These are phyloP conservation scores for Micrasema minimum DNA, from an alignment of 1,140 invertebrate species.

Conservation along the genomic window DNA sequence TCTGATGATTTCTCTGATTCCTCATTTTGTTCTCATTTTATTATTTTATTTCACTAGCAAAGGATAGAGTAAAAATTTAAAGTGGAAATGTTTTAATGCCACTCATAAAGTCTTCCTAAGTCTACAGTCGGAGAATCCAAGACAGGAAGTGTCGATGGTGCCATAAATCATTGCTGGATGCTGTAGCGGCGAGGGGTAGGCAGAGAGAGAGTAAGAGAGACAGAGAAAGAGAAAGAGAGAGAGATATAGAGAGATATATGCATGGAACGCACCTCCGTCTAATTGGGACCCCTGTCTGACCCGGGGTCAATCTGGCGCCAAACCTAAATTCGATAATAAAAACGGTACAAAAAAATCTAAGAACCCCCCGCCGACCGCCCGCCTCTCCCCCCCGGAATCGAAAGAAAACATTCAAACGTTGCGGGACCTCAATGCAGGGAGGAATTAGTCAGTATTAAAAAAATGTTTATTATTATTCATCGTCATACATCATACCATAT, in stretches of 20 bases:
- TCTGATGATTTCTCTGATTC: too few species aligned
- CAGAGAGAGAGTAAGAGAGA: not conserved
- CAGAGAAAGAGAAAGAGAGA: too few species aligned
- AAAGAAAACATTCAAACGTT: not conserved
- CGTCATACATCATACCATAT: too few species aligned
- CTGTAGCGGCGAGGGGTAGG: not conserved
- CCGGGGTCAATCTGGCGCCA: constrained; percentile 48
- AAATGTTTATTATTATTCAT: too few species aligned
- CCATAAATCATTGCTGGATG: constrained; percentile 42
- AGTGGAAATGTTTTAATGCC: too few species aligned
- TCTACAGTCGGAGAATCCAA: constrained; percentile 33
- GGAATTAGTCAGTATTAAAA: not conserved
- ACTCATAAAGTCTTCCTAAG: constrained; percentile 10
- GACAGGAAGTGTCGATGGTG: constrained; percentile 49
- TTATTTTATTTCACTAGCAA: too few species aligned
- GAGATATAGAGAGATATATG: too few species aligned
- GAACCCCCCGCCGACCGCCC: constrained; percentile 26
- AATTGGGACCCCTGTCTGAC: constrained; percentile 49
- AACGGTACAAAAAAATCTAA: constrained; percentile 30
- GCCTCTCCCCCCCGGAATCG: not conserved
- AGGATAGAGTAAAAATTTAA: too few species aligned
- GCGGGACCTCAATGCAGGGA: not conserved
- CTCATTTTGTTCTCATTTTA: too few species aligned
- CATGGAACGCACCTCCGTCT: constrained; percentile 42
- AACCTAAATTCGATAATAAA: too few species aligned